Evolutionary conservation across 2,113 vertebrate species (phyloP).

Genomic region (Oncorhynchus clarkii): DNA sequence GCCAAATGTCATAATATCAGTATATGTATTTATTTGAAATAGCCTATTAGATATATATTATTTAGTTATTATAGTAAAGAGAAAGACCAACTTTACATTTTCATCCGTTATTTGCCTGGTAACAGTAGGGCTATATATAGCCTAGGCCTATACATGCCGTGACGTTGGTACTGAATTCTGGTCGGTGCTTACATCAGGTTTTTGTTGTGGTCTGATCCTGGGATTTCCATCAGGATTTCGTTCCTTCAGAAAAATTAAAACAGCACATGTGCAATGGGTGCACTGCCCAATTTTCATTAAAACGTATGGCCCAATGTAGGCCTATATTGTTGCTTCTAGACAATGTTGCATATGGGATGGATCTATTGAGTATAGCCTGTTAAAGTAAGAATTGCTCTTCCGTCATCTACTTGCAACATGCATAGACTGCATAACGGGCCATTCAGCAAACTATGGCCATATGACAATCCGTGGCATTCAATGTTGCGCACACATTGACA

Average conservation of each 20-base stretch:
- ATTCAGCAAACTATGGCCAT: background rate
- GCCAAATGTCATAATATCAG: background rate
- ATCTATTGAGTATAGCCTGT: background rate
- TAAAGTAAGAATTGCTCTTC: too few species aligned
- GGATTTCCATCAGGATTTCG: slow-evolving; percentile 18
- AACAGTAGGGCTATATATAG: slow-evolving; percentile 70
- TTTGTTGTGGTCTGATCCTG: slow-evolving; percentile 40
- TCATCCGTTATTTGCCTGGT: slow-evolving; percentile 65
- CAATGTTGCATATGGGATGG: too few species aligned
- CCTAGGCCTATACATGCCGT: slow-evolving; percentile 35
- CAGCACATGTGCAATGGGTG: background rate
- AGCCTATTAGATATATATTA: background rate
- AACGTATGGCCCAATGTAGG: background rate
- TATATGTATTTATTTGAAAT: background rate
- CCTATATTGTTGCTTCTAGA: too few species aligned
- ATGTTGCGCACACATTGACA: background rate
- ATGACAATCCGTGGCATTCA: too few species aligned
- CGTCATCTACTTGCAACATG: too few species aligned
- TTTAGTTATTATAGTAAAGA: slow-evolving; percentile 1
- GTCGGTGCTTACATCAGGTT: slow-evolving; percentile 59
- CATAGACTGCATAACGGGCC: too few species aligned
- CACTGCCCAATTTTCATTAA: background rate
- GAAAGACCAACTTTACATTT: slow-evolving; percentile 37
- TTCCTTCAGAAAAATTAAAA: slow-evolving; percentile 1
- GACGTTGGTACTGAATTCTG: slow-evolving; percentile 62